Conservation (phyloP, 1,140 invertebrate genomes). For the Drosophila burlai region DNA sequence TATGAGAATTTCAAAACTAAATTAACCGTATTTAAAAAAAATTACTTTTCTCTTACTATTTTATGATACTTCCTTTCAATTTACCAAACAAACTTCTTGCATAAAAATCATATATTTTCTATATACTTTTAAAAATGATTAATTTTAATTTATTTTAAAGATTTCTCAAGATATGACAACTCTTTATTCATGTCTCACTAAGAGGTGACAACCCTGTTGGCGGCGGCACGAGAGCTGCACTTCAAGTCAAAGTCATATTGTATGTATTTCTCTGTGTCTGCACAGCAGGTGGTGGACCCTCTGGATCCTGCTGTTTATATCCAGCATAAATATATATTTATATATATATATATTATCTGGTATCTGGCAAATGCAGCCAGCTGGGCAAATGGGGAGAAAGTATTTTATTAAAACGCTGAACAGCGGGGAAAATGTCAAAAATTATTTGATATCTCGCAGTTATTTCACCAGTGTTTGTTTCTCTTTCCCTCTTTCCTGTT, state of each 20-base stretch:
- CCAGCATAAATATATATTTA: background rate
- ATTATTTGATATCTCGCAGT: slow-evolving; percentile 22
- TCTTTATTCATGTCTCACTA: background rate
- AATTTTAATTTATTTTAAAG: background rate
- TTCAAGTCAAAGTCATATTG: slow-evolving; percentile 6
- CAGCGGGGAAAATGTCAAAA: slow-evolving; percentile 20
- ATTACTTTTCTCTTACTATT: background rate
- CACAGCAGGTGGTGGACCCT: slow-evolving; percentile 6
- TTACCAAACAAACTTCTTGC: no score
- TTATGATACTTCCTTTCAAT: background rate
- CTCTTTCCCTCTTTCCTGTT: background rate
- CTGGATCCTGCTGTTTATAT: background rate
- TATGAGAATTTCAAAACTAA: no score
- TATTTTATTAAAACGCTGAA: slow-evolving; percentile 26
- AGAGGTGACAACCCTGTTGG: background rate
- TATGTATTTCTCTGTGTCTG: background rate
- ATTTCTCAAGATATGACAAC: background rate
- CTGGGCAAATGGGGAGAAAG: background rate
- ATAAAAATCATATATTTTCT: no score
- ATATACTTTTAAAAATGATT: background rate
- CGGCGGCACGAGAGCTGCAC: background rate
- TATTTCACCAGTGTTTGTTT: slow-evolving; percentile 1
- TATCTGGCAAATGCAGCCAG: slow-evolving; percentile 3
- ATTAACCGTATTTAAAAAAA: no score
- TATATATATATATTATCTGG: background rate